These are phyloP conservation scores for Phocoena phocoena DNA, from an alignment of 2,113 vertebrate genomes.

Conservation along the genomic window DNA sequence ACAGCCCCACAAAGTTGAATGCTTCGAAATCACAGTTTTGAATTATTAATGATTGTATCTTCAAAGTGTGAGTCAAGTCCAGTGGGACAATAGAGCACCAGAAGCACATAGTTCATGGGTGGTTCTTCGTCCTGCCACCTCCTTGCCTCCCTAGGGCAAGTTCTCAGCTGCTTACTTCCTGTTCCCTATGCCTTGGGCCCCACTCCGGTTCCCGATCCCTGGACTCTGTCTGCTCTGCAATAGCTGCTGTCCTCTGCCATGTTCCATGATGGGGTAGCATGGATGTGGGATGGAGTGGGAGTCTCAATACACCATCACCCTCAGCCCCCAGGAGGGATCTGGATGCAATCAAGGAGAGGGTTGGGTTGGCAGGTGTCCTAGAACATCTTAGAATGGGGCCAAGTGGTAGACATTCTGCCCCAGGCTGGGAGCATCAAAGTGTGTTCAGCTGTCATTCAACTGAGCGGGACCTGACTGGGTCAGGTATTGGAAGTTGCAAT, in stretches of 20 bases:
- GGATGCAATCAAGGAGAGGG: background rate
- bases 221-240: background rate
- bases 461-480: background rate
- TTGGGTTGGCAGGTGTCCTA: background rate
- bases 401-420: background rate
- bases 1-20: background rate
- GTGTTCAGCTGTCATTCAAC: background rate
- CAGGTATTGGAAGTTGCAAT: background rate
- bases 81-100: too few species aligned
- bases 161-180: background rate
- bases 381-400: background rate
- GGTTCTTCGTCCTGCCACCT: background rate
- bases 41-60: background rate
- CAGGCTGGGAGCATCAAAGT: background rate
- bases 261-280: background rate
- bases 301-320: too few species aligned
- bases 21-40: background rate
- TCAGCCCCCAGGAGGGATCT: too few species aligned
- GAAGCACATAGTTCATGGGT: background rate
- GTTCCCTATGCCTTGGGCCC: too few species aligned
- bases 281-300: fast-evolving
- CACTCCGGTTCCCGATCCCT: background rate
- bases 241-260: background rate
- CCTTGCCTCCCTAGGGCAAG: background rate
- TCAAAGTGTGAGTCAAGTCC: background rate